These are phyloP conservation scores for Oreochromis aureus DNA, from an alignment of 2,113 vertebrate species.

Conservation along the genomic window DNA sequence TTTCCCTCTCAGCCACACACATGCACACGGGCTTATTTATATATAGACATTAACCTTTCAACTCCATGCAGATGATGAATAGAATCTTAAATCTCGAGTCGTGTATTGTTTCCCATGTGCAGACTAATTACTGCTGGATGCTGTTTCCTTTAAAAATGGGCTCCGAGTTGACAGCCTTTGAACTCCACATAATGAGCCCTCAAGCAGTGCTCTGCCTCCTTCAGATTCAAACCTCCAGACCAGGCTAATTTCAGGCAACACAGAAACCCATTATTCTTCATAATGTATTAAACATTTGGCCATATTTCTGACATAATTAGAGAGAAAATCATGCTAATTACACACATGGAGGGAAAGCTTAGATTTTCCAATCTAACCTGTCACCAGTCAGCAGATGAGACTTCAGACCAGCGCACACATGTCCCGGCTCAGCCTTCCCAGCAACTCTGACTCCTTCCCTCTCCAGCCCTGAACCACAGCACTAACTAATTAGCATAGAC, in stretches of 20 bases:
- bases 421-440: constrained; percentile 27
- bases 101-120: not conserved
- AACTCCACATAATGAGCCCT: not conserved
- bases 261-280: constrained; percentile 13
- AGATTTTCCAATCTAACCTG: not conserved
- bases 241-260: not conserved
- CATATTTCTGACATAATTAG: not conserved
- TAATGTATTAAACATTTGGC: not conserved
- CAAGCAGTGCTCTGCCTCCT: not conserved
- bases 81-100: not conserved
- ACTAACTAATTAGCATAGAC: constrained; percentile 63
- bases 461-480: constrained; percentile 45
- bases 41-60: not conserved
- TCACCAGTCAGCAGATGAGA: not conserved
- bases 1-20: not conserved
- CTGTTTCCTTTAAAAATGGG: not conserved
- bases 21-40: not conserved
- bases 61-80: not conserved
- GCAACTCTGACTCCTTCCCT: constrained; percentile 38
- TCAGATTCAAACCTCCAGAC: not conserved
- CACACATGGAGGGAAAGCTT: not conserved
- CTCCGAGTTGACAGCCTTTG: not conserved
- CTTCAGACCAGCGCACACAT: constrained; percentile 2
- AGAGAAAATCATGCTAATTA: constrained; percentile 20
- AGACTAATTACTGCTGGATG: not conserved